These are phyloP conservation scores for Conchocele bisecta DNA, from an alignment of 2,888 invertebrate species.

Conservation along the genomic window DNA sequence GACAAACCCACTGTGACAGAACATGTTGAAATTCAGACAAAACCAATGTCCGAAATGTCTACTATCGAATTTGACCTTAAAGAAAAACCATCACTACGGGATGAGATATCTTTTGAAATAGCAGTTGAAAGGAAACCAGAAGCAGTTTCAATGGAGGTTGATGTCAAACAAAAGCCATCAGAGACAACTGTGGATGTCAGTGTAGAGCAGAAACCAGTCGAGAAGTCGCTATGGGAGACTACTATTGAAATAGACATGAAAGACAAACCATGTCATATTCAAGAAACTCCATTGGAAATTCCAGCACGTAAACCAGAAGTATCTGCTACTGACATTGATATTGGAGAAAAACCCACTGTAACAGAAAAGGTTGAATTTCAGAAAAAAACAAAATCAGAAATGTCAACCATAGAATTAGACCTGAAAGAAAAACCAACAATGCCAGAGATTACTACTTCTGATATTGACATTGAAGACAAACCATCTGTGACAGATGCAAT, in stretches of 20 bases:
- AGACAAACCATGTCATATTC: conserved; percentile 15
- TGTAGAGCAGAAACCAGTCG: no score
- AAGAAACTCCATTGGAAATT: not conserved
- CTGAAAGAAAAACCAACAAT: conserved; percentile 7
- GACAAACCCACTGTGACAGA: conserved; percentile 3
- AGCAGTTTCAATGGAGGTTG: conserved; percentile 17
- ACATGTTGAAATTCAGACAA: not conserved
- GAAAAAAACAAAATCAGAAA: no score
- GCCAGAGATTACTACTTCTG: conserved; percentile 10
- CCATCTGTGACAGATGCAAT: no score
- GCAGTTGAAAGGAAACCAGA: conserved; percentile 14
- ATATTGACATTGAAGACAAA: conserved; percentile 7
- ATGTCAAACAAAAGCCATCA: conserved; percentile 17
- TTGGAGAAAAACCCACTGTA: no score
- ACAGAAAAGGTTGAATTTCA: no score
- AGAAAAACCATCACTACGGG: not conserved
- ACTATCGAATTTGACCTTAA: not conserved
- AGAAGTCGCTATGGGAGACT: no score
- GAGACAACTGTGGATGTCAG: no score
- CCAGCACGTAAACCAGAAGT: not conserved
- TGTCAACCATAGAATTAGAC: not conserved
- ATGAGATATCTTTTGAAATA: conserved; percentile 1
- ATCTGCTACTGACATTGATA: not conserved
- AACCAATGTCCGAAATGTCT: not conserved
- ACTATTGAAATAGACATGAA: not conserved